Base-by-base conservation (phyloP, 2,113 vertebrate genomes). In the Pavo muticus region DNA sequence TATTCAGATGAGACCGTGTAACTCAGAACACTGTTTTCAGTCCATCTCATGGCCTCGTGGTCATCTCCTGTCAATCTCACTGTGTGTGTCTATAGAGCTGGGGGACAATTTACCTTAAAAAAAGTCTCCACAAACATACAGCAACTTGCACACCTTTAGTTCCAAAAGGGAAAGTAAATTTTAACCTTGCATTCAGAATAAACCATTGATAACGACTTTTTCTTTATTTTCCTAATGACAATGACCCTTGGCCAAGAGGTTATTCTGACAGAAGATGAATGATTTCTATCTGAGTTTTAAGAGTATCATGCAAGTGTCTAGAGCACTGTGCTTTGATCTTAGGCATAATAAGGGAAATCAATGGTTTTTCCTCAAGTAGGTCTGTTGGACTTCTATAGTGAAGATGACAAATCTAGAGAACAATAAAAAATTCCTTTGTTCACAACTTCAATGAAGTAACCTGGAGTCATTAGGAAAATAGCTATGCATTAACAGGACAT, bases 391-490 rank as follows among this genome's bases (percentile, higher is more conserved):
- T 83, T 72, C 23, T 57, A 24, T 16, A 64, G 29, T 10, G 82
- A 76, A 8, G 24, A n/a, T 14, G 37, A 61, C 5, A 86, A 88
- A 70, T 40, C 37, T 18, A 80, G 3, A 74, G 17, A 76, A 45
- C 6, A 54, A 2, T 10, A 48, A 60, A 87, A 87, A 59, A 16
- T 9, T 47, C 4, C 8, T 80, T 50, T 63, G 9, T 63, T 84
- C 37, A 14, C 50, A 44, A 54, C 14, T 16, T 54, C 63, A 73
- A 15, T 4, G 30, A 64, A 63, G 3, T 81, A 19, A 11, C 12
- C 9, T n/a, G 30, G 23, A 45, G 23, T 17, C 0, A 0, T 11
- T 65, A 72, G 19, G 81, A 44, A 20, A 68, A 74, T 5, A 4
- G 17, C 25, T 60, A 13, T 30, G 4, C 4, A n/a, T 82, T 56